Evolutionary conservation across 2,888 invertebrate genomes (phyloP), one percentile per base, ranked within the genome.

Genomic region (Callyntrura sp.): DNA sequence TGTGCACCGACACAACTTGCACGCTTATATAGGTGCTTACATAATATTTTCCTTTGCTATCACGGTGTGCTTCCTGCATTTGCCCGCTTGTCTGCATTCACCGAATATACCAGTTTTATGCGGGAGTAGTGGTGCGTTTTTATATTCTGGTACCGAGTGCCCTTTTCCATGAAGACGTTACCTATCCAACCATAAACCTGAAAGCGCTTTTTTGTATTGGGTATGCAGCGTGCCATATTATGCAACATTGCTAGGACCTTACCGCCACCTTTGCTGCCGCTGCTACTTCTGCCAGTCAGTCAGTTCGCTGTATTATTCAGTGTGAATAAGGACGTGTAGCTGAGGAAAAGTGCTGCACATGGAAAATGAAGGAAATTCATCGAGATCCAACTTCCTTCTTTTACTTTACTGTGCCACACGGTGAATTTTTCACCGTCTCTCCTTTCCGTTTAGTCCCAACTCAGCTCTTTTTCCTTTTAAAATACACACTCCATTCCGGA

Each of bases 311-410:
- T 48, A 73, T 70, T 73, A 73, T 73, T 48, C 48, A 73, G 48
- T 12, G 28, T 65, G 65, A 11, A 35, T 55, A 14, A 28, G 68
- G 35, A 68, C 14, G 28, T 28, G 3, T 35, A 9, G 28, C 28
- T 48, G 55, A 73, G 45, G 78, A 48, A 76, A 83, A 78, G 62
- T 48, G 83, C 57, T 79, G 28, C 43, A 60, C 51, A 23, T 57
- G 65, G 57, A 81, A 70, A 70, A 81, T 62, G 81, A 65, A 78
- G 78, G 78, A 86, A 86, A 86, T 79, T 86, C 86, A 86, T 78
- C 62, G 86, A 51, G 60, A 62, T 87, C 68, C 51, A 79, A 45
- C 65, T 78, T 86, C 65, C 51, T 51, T 20, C 68, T 73, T 65
- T 60, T n/a, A n/a, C n/a, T 60, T 79, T 57, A 57, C 23, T 73